phyloP scores from a whole-genome alignment of 2,797 vertebrate species.

The Lateolabrax maculatus region DNA sequence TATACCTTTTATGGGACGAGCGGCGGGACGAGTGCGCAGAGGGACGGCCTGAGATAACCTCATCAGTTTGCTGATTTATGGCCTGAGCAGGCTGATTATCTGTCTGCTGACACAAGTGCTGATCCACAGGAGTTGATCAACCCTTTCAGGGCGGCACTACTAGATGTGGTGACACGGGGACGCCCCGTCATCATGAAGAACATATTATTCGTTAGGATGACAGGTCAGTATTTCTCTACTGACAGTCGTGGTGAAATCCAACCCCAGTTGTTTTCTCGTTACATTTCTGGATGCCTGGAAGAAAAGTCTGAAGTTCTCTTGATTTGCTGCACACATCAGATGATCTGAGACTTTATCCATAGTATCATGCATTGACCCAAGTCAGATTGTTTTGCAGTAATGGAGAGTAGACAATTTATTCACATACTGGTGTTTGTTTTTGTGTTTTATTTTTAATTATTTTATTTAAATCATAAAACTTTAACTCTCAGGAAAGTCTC shows the following conservation, averaged over 20 bases:
- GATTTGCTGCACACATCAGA: not conserved
- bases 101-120: constrained; percentile 38
- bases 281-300: not conserved
- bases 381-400: not conserved
- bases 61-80: constrained; percentile 23
- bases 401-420: not conserved
- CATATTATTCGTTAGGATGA: not conserved
- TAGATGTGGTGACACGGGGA: not conserved
- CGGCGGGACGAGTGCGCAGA: not conserved
- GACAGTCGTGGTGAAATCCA: not conserved
- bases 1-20: not conserved
- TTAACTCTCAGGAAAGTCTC: too few species aligned
- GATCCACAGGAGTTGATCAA: not conserved
- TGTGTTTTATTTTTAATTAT: too few species aligned
- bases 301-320: not conserved
- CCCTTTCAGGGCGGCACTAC: not conserved
- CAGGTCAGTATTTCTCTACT: not conserved
- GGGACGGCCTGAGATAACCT: not conserved
- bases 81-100: constrained; percentile 37
- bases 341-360: not conserved
- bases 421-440: too few species aligned
- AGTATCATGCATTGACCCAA: not conserved
- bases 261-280: not conserved
- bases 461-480: too few species aligned
- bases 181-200: not conserved